These are phyloP conservation scores for Sphaerodactylus townsendi DNA, from an alignment of 2,113 vertebrate genomes.

Conservation along the genomic window DNA sequence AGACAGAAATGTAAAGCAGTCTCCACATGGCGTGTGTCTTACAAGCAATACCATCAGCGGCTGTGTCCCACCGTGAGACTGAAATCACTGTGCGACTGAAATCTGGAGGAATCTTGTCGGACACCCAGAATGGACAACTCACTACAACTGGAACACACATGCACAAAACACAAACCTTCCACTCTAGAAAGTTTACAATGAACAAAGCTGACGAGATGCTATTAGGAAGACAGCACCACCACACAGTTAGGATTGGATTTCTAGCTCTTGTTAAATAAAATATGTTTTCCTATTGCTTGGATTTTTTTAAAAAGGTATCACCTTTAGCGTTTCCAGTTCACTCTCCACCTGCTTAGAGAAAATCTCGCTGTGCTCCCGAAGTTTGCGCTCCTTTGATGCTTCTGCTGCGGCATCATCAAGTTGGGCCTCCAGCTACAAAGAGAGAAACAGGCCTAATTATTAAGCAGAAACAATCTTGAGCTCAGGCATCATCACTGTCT, in stretches of 20 bases:
- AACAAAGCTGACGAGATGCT: neutral
- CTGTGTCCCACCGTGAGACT: neutral
- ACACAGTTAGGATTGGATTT: neutral
- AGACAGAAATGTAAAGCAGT: neutral
- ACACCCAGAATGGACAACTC: neutral
- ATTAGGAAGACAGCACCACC: neutral
- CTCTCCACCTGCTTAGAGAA: slow-evolving; percentile 91
- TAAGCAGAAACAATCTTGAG: neutral
- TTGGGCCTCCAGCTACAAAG: slow-evolving; percentile 86
- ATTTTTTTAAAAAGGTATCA: slow-evolving; percentile 45
- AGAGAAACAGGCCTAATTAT: neutral
- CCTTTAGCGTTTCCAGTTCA: slow-evolving; percentile 92
- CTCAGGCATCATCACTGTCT: neutral
- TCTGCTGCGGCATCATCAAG: slow-evolving; percentile 88
- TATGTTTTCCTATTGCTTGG: neutral
- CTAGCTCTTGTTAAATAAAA: neutral
- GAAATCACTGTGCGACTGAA: neutral
- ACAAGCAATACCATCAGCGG: neutral
- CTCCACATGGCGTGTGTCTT: too few species aligned
- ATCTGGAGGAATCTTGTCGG: neutral
- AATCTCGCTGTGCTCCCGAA: slow-evolving; percentile 90
- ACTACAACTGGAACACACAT: neutral
- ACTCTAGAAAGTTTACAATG: neutral
- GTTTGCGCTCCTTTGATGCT: slow-evolving; percentile 91
- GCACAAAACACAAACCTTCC: neutral